Evolutionary conservation across 2,113 vertebrate genomes (phyloP).

Genomic region (Tachycineta bicolor): DNA sequence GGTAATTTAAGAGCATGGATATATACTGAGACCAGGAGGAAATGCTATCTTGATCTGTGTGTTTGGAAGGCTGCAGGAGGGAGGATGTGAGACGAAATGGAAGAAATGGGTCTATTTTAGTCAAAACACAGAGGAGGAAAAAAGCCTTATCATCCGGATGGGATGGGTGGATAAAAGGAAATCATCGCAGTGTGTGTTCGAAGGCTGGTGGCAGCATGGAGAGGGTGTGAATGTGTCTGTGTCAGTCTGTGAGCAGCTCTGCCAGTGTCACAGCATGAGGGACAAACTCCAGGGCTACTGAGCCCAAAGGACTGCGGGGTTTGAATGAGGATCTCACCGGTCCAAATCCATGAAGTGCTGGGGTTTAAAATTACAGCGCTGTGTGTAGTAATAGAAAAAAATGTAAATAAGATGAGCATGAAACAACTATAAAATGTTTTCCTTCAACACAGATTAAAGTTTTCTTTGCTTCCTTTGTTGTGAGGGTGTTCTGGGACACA

Average conservation of each 20-base stretch:
- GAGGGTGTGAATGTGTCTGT: background rate
- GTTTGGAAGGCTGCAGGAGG: conserved; percentile 13
- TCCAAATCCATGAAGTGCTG: background rate
- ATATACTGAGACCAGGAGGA: conserved; percentile 4
- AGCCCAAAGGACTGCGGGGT: accelerated
- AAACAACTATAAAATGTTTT: background rate
- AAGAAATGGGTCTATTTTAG: background rate
- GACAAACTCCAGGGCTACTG: background rate
- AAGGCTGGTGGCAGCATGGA: background rate
- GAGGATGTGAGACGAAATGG: conserved; percentile 3
- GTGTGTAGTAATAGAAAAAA: background rate
- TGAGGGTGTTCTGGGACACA: background rate
- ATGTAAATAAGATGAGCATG: background rate
- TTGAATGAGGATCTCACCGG: background rate
- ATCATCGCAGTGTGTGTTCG: background rate
- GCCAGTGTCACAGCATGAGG: background rate
- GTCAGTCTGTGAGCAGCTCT: background rate
- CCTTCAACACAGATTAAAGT: background rate
- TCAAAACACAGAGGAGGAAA: background rate
- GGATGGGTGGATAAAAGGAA: background rate
- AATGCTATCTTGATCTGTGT: conserved; percentile 1
- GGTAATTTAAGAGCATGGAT: conserved; percentile 11
- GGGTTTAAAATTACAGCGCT: background rate
- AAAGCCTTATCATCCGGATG: background rate
- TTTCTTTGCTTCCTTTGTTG: background rate